Conservation (phyloP, 2,113 vertebrate genomes). For the Vidua chalybeata region DNA sequence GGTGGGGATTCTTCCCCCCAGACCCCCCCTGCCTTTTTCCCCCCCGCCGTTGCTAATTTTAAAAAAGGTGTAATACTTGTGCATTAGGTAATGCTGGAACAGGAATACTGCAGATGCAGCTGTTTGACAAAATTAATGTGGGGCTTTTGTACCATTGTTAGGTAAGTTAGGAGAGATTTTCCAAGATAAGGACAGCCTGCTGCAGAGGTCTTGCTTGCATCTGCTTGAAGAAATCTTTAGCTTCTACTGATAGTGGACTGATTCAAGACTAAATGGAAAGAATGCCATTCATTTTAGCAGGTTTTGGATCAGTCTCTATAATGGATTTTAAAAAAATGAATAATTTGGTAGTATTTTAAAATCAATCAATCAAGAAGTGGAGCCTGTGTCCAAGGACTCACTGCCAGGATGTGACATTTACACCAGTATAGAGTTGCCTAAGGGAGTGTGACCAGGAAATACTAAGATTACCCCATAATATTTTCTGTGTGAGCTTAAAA, state of each 20-base stretch:
- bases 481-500: slow-evolving; percentile 52
- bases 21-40: rapidly evolving
- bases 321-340: neutral
- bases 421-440: neutral
- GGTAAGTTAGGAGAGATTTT: neutral
- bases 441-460: slow-evolving; percentile 42
- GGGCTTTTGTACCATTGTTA: neutral
- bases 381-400: neutral
- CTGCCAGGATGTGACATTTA: slow-evolving; percentile 22
- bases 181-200: neutral
- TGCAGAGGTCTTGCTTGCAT: neutral
- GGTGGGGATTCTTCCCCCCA: neutral
- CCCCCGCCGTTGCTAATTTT: neutral
- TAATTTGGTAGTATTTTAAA: slow-evolving; percentile 12
- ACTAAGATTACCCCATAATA: slow-evolving; percentile 19
- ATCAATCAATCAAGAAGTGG: neutral
- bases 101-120: neutral
- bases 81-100: neutral
- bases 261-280: neutral
- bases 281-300: neutral
- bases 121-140: neutral
- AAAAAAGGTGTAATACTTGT: neutral
- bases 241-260: neutral
- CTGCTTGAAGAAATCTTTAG: neutral
- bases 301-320: neutral